A percentile compares a stretch with the other conserved stretches of the same genome.
These are phyloP conservation scores for Aramus guarauna DNA, from an alignment of 2,113 vertebrate genomes.

Conservation along the genomic window DNA sequence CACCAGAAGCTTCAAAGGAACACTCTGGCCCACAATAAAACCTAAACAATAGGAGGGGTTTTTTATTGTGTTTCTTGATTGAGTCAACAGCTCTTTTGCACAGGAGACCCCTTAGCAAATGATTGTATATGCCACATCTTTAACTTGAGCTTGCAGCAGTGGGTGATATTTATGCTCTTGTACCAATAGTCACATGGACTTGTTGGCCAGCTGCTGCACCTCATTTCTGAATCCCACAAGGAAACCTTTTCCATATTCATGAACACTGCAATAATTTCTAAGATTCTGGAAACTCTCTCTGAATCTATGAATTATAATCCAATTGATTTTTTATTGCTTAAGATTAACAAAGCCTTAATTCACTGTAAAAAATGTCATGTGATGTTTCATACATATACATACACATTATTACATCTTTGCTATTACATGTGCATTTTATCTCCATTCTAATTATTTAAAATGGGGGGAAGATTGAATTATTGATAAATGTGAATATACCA, in stretches of 20 bases:
- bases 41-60: neutral
- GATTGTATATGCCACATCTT: neutral
- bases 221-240: slow-evolving; percentile 41
- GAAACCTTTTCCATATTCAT: slow-evolving; percentile 56
- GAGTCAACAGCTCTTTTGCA: neutral
- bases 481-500: neutral
- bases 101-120: neutral
- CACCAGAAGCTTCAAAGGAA: neutral
- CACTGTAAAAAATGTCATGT: neutral
- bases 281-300: neutral
- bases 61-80: neutral
- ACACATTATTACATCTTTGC: neutral
- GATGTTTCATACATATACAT: neutral
- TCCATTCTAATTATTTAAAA: neutral
- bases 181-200: neutral
- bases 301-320: neutral
- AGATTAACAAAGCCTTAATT: slow-evolving; percentile 23
- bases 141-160: neutral
- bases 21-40: neutral
- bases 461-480: neutral
- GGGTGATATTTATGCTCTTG: neutral
- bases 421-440: neutral
- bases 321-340: neutral
- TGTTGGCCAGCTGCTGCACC: slow-evolving; percentile 42
- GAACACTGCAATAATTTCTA: slow-evolving; percentile 1